Percentiles rank a stretch among this genome's conserved stretches.
These are phyloP conservation scores for Phrynocephalus versicolor DNA, from an alignment of 2,113 vertebrate genomes.

Conservation along the genomic window DNA sequence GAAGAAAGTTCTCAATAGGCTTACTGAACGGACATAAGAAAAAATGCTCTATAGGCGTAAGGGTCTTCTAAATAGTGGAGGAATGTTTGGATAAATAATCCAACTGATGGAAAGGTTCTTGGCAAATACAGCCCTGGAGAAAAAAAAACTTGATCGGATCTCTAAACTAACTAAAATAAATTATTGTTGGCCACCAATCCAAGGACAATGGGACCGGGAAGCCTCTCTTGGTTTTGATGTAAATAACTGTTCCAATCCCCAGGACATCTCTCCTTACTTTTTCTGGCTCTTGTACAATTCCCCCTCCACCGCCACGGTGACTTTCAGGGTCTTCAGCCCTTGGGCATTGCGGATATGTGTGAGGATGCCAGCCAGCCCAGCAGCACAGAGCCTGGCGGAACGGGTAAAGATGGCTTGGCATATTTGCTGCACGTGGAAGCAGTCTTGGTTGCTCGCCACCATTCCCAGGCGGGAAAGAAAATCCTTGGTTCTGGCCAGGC, in stretches of 20 bases:
- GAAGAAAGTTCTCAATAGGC: background rate
- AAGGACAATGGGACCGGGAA: background rate
- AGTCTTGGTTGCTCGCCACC: constrained; percentile 57
- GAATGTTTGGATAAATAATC: background rate
- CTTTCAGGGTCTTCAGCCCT: constrained; percentile 49
- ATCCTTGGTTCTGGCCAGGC: constrained; percentile 37
- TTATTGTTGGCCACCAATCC: background rate
- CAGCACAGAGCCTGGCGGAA: constrained; percentile 75
- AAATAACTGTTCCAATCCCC: background rate
- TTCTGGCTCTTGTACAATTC: constrained; percentile 62
- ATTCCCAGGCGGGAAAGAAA: constrained; percentile 75
- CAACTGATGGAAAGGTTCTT: background rate
- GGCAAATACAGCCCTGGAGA: background rate
- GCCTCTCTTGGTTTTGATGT: background rate
- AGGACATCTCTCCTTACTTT: constrained; percentile 61
- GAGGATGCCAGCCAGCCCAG: constrained; percentile 79
- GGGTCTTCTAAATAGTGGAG: background rate
- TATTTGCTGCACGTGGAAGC: constrained; percentile 68
- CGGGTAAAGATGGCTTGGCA: constrained; percentile 75
- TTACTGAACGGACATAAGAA: background rate
- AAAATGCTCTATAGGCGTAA: background rate
- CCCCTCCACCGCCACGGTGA: constrained; percentile 80
- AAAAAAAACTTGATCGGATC: background rate
- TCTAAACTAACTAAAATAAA: background rate
- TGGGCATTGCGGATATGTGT: constrained; percentile 74